Base-by-base conservation (phyloP, 2,888 invertebrate species). In the Cartodere bifasciata region DNA sequence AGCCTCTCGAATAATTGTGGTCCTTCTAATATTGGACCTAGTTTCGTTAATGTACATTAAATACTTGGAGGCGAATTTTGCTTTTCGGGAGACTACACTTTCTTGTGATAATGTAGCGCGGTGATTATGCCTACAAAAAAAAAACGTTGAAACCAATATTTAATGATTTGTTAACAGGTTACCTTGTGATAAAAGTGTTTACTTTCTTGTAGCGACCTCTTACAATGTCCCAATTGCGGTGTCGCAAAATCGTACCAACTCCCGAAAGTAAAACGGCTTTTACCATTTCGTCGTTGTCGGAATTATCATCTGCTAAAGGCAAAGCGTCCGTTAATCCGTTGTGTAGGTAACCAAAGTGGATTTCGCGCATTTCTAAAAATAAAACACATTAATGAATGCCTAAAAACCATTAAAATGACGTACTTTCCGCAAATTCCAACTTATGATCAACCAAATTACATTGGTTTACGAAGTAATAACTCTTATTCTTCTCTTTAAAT, bases 41-140 rank as follows among this genome's bases (percentile, higher is more conserved):
- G 65, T 60, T 11, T 71, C 70, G 12, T 69, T 66, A 28, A 68
- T 67, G 50, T 75, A 72, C 1, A 69, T 56, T 1, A 75, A 41
- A 23, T 68, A 61, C 6, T 64, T 53, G 2, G 63, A 62, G 2
- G 56, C 54, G 41, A 64, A 68, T 0, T 44, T 32, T 13, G 51
- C 50, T 20, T 68, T 53, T 12, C 60, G 65, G 41, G 64, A 63
- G 58, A 78, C 78, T 0, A 79, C 72, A 50, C 75, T 77, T n/a
- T 75, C 74, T 1, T 65, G 55, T 2, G 68, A 62, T 23, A 79
- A 62, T 37, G 69, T 66, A 0, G 70, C 72, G 24, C 63, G 63
- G 3, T 65, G 65, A 14, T 69, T 67, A 36, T 63, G 53, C 31
- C 77, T 77, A 46, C 30, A 51, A 55, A 41, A 35, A 23, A 20